Evolutionary conservation across 2,113 vertebrate genomes (phyloP).

Genomic region (Phylloscopus whistleri): DNA sequence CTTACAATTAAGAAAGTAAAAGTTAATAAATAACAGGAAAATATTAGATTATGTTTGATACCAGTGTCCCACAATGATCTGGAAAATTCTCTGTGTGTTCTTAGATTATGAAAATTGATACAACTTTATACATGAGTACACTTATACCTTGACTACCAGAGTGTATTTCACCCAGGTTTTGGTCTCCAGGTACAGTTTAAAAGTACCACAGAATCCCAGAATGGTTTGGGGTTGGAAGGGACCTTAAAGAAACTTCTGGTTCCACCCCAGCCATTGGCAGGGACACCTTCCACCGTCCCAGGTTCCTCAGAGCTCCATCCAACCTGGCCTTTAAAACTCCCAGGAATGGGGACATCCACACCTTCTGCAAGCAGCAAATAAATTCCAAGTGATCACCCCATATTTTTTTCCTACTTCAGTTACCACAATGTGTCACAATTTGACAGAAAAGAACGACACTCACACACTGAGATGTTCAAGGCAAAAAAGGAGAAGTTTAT

Average conservation of each 20-base stretch:
- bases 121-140: background rate
- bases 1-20: background rate
- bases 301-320: background rate
- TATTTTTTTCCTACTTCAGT: background rate
- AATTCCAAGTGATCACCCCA: background rate
- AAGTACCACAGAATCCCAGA: background rate
- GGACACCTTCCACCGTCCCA: background rate
- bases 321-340: background rate
- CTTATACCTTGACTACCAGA: background rate
- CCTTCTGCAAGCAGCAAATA: background rate
- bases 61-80: fast-evolving
- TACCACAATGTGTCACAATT: background rate
- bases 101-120: background rate
- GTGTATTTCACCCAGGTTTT: background rate
- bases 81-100: background rate
- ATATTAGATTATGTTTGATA: background rate
- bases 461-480: too few species aligned
- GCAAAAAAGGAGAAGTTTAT: too few species aligned
- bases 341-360: background rate
- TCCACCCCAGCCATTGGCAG: background rate
- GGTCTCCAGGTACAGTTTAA: background rate
- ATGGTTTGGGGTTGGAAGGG: background rate
- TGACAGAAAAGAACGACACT: too few species aligned
- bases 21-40: background rate
- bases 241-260: background rate